phyloP scores from a whole-genome alignment of 2,888 invertebrate genomes.

The Iselma pallidipennis region DNA sequence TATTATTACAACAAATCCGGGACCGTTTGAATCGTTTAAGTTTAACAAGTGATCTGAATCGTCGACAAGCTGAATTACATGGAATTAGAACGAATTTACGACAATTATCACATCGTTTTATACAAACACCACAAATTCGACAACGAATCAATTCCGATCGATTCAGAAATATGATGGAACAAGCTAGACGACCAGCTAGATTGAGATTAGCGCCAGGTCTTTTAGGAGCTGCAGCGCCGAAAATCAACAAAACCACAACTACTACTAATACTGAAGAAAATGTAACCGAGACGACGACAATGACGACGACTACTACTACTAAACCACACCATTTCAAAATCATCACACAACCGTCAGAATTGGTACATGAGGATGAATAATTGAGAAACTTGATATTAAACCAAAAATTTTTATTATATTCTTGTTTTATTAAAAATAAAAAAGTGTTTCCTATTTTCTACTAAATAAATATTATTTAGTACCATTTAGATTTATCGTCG shows the following conservation, averaged over 20 bases:
- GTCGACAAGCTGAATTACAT: conserved; percentile 12
- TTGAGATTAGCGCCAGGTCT: neutral
- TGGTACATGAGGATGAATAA: neutral
- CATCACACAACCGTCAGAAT: neutral
- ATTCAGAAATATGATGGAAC: conserved; percentile 8
- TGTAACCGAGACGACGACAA: neutral
- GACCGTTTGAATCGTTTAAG: conserved; percentile 15
- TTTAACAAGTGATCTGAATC: conserved; percentile 4
- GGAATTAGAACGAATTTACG: conserved; percentile 11
- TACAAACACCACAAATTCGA: conserved; percentile 6
- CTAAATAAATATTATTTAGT: neutral
- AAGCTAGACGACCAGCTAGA: neutral
- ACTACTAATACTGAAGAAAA: no score
- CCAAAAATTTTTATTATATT: no score
- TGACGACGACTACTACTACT: neutral
- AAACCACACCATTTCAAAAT: neutral
- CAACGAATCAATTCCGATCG: neutral
- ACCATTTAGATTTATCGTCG: conserved; percentile 32
- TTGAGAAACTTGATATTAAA: no score
- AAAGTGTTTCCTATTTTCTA: neutral
- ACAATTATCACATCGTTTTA: conserved; percentile 7
- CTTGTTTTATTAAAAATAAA: neutral
- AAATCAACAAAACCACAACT: neutral
- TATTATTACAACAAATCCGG: conserved; percentile 11
- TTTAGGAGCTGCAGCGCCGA: neutral